These are phyloP conservation scores for Apotomis betuletana DNA, from an alignment of 2,888 invertebrate genomes.

Conservation along the genomic window DNA sequence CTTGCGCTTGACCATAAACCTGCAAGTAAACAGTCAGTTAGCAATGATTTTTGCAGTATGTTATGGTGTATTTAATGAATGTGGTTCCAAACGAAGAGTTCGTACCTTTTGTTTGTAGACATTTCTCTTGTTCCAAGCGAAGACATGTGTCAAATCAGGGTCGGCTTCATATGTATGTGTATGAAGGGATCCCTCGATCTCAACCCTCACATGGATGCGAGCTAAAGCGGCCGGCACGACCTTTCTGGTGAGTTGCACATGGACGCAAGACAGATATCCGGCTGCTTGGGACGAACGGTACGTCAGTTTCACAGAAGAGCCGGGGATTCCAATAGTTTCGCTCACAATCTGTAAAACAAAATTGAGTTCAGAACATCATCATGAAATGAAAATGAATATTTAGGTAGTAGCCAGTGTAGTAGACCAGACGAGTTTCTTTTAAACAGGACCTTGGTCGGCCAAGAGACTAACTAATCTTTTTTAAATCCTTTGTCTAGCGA, in stretches of 20 bases:
- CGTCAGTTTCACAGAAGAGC: constrained; percentile 95
- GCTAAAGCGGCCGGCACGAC: constrained; percentile 91
- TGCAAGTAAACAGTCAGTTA: constrained; percentile 54
- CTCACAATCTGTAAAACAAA: constrained; percentile 91
- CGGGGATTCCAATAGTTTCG: constrained; percentile 96
- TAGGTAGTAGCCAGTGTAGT: too few relatives aligned
- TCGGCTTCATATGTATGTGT: constrained; percentile 98
- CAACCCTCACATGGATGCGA: constrained; percentile 95
- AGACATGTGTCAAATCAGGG: constrained; percentile 96
- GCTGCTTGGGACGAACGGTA: constrained; percentile 98
- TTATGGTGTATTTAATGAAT: not conserved
- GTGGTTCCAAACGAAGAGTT: not conserved
- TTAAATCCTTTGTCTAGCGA: too few relatives aligned
- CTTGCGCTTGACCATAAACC: constrained; percentile 93
- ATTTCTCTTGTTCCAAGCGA: constrained; percentile 99
- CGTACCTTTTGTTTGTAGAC: constrained; percentile 96
- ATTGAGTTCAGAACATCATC: not conserved
- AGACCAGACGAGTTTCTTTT: too few relatives aligned
- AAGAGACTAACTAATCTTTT: too few relatives aligned
- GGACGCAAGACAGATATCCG: constrained; percentile 96
- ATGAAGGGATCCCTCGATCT: constrained; percentile 96
- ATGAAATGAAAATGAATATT: too few relatives aligned
- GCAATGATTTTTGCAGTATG: not conserved
- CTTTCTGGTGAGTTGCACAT: constrained; percentile 93
- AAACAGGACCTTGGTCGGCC: too few relatives aligned